phyloP scores from a whole-genome alignment of 2,113 vertebrate species.

The Anguilla rostrata region DNA sequence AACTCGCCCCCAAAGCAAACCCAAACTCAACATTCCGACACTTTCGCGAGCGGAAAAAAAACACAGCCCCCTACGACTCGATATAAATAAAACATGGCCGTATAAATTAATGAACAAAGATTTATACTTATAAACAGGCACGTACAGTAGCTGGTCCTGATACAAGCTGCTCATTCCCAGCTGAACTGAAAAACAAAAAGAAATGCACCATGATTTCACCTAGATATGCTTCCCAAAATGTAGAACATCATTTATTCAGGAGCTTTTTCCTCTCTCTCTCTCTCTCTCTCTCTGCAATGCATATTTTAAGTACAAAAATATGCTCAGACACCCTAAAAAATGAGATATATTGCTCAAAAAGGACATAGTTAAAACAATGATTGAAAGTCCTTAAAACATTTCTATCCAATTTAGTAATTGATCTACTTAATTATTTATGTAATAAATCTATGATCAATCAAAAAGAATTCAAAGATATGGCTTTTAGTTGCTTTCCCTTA shows the following conservation, averaged over 20 bases:
- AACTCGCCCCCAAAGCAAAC: slow-evolving; percentile 31
- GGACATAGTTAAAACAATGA: not conserved
- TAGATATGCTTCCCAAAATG: slow-evolving; percentile 65
- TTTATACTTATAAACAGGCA: slow-evolving; percentile 65
- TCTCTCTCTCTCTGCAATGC: slow-evolving; percentile 59
- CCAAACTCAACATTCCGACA: slow-evolving; percentile 31
- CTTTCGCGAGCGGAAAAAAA: not conserved
- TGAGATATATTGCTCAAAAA: slow-evolving; percentile 52
- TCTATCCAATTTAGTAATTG: slow-evolving; percentile 53
- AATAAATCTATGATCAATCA: not conserved
- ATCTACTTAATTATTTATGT: not conserved
- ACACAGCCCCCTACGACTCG: slow-evolving; percentile 28
- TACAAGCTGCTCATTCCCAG: slow-evolving; percentile 44
- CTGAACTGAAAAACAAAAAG: slow-evolving; percentile 57
- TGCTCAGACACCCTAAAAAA: slow-evolving; percentile 50
- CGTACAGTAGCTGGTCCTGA: slow-evolving; percentile 28
- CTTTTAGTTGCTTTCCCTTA: not conserved
- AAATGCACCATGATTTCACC: slow-evolving; percentile 66
- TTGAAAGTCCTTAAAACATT: slow-evolving; percentile 39
- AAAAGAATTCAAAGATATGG: not conserved
- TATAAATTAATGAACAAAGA: slow-evolving; percentile 78
- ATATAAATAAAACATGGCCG: slow-evolving; percentile 64
- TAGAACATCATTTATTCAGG: slow-evolving; percentile 73
- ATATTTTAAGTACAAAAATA: slow-evolving; percentile 67
- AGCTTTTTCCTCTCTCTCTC: slow-evolving; percentile 58